phyloP scores from a whole-genome alignment of 1,140 invertebrate genomes.

The Leptinotarsa texana region DNA sequence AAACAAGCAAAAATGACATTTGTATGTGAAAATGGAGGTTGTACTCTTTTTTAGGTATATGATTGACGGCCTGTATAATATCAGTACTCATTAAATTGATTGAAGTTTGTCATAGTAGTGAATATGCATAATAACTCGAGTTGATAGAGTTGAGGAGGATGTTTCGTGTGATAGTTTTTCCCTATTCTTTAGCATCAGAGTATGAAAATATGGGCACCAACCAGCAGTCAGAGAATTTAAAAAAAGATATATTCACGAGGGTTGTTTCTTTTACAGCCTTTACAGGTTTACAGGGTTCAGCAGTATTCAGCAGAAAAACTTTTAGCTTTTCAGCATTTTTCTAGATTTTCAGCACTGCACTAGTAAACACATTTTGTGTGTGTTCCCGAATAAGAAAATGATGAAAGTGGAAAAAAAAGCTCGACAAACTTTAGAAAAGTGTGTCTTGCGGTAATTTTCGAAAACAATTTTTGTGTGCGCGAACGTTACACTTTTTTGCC shows the following conservation, averaged over 20 bases:
- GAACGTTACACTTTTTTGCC: background rate
- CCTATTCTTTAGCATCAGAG: conserved; percentile 22
- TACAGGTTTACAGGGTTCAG: conserved; percentile 31
- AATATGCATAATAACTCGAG: no score
- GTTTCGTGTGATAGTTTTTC: conserved; percentile 11
- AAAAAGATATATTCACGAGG: background rate
- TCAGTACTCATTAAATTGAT: no score
- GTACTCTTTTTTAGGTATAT: no score
- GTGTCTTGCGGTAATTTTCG: no score
- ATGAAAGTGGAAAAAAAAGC: no score
- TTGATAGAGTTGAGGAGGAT: background rate
- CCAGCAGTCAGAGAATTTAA: conserved; percentile 26
- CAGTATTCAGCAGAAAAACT: conserved; percentile 14
- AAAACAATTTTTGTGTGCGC: background rate
- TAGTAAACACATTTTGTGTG: no score
- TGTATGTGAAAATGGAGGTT: no score
- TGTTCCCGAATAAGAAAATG: no score
- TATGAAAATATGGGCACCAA: conserved; percentile 14
- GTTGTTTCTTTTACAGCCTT: conserved; percentile 37
- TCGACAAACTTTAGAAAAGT: no score
- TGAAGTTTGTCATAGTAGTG: no score
- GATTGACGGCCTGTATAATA: no score
- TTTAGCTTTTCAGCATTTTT: conserved; percentile 15
- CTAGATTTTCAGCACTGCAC: background rate
- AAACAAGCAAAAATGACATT: no score